Evolutionary conservation across 2,888 invertebrate species (phyloP).

Genomic region (Epistrophe grossulariae): DNA sequence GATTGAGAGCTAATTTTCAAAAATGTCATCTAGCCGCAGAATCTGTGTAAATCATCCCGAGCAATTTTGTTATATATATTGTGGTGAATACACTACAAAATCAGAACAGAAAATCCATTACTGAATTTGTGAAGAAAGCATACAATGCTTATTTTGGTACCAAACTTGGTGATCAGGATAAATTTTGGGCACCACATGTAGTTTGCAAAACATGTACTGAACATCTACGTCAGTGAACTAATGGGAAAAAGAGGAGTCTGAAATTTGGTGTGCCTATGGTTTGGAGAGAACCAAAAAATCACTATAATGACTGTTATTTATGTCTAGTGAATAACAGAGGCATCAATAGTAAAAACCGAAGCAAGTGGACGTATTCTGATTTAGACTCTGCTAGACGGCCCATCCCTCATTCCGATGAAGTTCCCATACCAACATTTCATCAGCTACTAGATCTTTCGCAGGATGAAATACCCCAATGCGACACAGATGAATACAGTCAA

Average conservation of each 20-base stretch:
- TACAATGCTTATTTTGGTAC: background rate
- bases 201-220: background rate
- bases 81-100: background rate
- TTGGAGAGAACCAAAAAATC: slow-evolving; percentile 19
- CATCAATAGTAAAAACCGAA: background rate
- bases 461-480: background rate
- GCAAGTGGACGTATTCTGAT: background rate
- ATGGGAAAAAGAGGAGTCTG: background rate
- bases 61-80: background rate
- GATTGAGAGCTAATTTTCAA: background rate
- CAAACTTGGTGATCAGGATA: background rate
- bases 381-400: background rate
- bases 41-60: slow-evolving; percentile 2
- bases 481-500: background rate
- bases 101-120: background rate
- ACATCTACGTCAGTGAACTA: background rate
- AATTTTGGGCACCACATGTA: background rate
- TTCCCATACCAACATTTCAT: slow-evolving; percentile 6
- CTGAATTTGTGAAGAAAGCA: slow-evolving; percentile 7
- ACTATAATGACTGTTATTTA: slow-evolving; percentile 3
- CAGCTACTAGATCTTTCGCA: background rate
- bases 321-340: background rate
- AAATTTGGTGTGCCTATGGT: slow-evolving; percentile 8
- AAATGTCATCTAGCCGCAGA: background rate
- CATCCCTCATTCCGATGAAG: slow-evolving; percentile 2